phyloP scores from a whole-genome alignment of 2,888 invertebrate genomes.

The Acrobasis suavella region DNA sequence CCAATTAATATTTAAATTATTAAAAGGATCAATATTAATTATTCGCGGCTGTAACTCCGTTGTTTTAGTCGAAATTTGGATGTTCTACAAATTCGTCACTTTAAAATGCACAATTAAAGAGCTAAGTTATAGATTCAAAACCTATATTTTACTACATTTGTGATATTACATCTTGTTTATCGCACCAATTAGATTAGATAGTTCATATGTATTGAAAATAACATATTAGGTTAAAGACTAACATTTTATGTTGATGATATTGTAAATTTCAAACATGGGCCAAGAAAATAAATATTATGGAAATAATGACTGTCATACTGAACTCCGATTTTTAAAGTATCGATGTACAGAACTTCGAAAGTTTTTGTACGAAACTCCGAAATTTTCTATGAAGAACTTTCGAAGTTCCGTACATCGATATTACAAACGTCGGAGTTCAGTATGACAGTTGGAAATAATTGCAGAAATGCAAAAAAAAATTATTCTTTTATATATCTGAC shows the following conservation, averaged over 20 bases:
- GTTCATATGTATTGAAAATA: neutral
- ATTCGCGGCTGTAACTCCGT: neutral
- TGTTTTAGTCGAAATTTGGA: neutral
- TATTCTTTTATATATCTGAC: neutral
- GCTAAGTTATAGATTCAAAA: constrained; percentile 10
- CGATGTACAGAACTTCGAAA: too few relatives aligned
- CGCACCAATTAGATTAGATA: constrained; percentile 12
- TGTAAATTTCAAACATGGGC: neutral
- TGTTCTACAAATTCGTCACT: neutral
- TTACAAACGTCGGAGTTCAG: too few relatives aligned
- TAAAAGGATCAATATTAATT: neutral
- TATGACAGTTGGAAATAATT: too few relatives aligned
- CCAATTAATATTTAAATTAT: neutral
- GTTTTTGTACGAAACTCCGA: too few relatives aligned
- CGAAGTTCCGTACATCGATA: too few relatives aligned
- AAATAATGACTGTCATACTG: too few relatives aligned
- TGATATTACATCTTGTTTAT: constrained; percentile 4
- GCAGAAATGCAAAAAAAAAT: too few relatives aligned
- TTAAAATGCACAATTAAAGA: constrained; percentile 8
- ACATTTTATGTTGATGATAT: neutral
- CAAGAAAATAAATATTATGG: neutral
- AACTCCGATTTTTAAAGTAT: too few relatives aligned
- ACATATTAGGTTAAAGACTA: neutral
- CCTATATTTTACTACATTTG: constrained; percentile 9
- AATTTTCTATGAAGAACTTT: too few relatives aligned